Base-by-base conservation (phyloP, 2,113 vertebrate genomes). In the Odocoileus hemionus region DNA sequence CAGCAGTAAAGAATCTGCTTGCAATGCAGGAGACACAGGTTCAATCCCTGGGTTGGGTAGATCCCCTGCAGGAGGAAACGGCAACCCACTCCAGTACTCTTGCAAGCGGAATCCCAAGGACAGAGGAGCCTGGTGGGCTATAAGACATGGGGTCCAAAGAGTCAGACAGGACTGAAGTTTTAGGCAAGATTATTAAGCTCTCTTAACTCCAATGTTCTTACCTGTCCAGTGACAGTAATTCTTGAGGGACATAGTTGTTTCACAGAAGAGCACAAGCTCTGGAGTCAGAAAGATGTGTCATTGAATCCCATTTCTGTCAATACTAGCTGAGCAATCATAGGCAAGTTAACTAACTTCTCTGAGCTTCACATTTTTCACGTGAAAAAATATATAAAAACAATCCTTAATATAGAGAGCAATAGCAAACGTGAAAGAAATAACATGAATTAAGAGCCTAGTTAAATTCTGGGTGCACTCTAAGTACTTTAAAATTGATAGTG, bases 291-390 rank as follows among this genome's bases (percentile, higher is more conserved):
- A 90, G 82, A 54, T 21, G 26, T 26, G 13, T 52, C 52, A 39
- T 2, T 88, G 76, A 91, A 83, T 91, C 74, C 43, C 57, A 54
- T 23, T 95, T 58, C 10, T 36, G 8, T 58, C 64, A 88, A 70
- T 30, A 58, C 14, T 87, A 45, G 70, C 19, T 54, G 23, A 55
- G 21, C 25, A 54, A 50, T 91, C 55, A 70, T 0, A 83, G 36
- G 14, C 93, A 95, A 92, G 50, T 91, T 86, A 88, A 87, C 47
- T 82, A 57, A 89, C 12, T 80, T 90, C 43, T 70, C 96, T 58
- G 78, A 80, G 67, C 26, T 67, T 79, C 83, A 25, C 33, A 91
- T 57, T 89, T 93, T 74, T 93, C 61, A 47, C 9, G 7, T 74
- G 13, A 61, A 47, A 60, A 74, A 50, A 86, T 15, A 54, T 1